A percentile compares a stretch with the other conserved stretches of the same genome.
Conservation (phyloP, 2,888 invertebrate genomes). For the Enchytraeus crypticus region DNA sequence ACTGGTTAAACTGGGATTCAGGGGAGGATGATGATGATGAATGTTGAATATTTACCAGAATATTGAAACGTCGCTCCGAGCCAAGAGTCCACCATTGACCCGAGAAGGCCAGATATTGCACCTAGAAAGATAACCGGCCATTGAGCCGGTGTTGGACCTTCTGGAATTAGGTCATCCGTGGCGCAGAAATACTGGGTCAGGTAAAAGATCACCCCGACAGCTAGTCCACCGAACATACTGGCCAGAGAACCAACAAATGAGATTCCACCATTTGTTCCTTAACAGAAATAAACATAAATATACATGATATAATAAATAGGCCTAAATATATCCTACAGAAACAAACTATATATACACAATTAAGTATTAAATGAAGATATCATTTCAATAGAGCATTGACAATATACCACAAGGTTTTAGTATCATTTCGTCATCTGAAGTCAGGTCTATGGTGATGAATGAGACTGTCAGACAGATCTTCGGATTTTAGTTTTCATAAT, state of each 20-base stretch:
- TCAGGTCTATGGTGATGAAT: too few species aligned
- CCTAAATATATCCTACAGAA: too few species aligned
- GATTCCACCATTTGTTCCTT: constrained; percentile 82
- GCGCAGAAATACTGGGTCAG: constrained; percentile 56
- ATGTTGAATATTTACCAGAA: constrained; percentile 61
- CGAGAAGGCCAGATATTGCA: constrained; percentile 65
- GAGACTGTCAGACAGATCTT: too few species aligned
- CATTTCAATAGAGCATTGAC: too few species aligned
- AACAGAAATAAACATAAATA: neutral
- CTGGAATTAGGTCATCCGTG: constrained; percentile 24
- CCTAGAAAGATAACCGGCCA: constrained; percentile 71
- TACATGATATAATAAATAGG: too few species aligned
- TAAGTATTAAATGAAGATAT: too few species aligned
- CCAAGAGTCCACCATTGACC: constrained; percentile 72
- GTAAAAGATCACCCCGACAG: constrained; percentile 67
- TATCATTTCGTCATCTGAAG: too few species aligned
- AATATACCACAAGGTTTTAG: too few species aligned
- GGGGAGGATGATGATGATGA: too few species aligned
- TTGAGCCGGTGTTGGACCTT: constrained; percentile 54
- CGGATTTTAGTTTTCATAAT: too few species aligned
- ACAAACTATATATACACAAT: too few species aligned
- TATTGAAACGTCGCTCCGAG: constrained; percentile 77
- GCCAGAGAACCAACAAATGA: constrained; percentile 55
- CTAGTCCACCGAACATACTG: constrained; percentile 61
- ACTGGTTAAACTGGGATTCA: too few species aligned